A percentile compares a stretch with the other conserved stretches of the same genome.
These are phyloP conservation scores for Pempheris klunzingeri DNA, from an alignment of 2,797 vertebrate genomes.

Conservation along the genomic window DNA sequence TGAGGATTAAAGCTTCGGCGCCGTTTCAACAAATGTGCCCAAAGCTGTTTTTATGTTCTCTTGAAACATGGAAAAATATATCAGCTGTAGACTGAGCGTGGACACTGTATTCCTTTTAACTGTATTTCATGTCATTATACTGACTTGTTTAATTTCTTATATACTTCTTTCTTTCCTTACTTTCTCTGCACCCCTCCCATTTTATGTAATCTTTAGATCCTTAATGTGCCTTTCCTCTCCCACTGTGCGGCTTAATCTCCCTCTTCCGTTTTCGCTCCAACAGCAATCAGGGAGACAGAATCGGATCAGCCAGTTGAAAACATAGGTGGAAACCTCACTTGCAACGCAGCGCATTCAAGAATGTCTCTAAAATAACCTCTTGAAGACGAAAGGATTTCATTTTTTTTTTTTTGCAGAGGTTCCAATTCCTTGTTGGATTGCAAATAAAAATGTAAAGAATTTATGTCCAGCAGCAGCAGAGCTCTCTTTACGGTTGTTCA, in stretches of 20 bases:
- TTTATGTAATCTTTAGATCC: conserved; percentile 28
- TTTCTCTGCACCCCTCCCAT: background rate
- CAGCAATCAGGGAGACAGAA: background rate
- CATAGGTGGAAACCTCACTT: background rate
- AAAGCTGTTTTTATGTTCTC: background rate
- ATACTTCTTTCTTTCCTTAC: background rate
- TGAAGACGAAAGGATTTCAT: background rate
- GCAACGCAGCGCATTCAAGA: background rate
- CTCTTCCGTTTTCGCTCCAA: conserved; percentile 1
- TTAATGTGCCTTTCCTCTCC: conserved; percentile 1
- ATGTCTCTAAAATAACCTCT: background rate
- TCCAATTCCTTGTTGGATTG: background rate
- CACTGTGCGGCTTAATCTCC: conserved; percentile 26
- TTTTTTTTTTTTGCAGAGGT: background rate
- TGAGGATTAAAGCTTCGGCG: background rate
- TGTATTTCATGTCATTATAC: background rate
- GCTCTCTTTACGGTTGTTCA: background rate
- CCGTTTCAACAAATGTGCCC: background rate
- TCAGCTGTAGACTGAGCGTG: too few relatives aligned
- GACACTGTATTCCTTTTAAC: background rate
- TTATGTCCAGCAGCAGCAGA: background rate
- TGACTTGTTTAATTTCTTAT: background rate
- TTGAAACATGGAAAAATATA: too few relatives aligned
- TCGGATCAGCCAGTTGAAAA: conserved; percentile 1
- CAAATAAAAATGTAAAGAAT: background rate